Evolutionary conservation across 2,113 vertebrate species (phyloP), one percentile per base, ranked within the genome.

Genomic region (Mellivora capensis): DNA sequence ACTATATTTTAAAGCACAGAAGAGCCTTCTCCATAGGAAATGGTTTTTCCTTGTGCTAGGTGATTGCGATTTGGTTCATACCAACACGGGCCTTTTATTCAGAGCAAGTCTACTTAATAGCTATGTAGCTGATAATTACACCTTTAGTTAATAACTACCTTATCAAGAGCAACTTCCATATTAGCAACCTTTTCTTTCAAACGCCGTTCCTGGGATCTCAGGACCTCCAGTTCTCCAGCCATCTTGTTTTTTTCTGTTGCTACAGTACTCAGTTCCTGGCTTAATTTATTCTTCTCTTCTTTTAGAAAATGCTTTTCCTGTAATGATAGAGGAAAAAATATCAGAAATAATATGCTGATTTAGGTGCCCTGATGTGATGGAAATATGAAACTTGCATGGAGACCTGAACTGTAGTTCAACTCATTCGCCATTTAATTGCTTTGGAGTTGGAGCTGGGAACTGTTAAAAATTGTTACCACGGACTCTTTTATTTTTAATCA

Each of bases 151-250:
- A 52, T 49, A 72, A 9, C 21, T 96, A 99, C 99, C 99, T 99
- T 99, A 90, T 99, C 99, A 90, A 99, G 98, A 87, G 99, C 99
- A 37, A 97, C 77, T 97, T 99, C 99, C 98, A 99, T 98, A 84
- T 98, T 98, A 15, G 95, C 57, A 42, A 99, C 96, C 87, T 99
- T 99, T 52, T 98, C 99, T 91, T 98, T 99, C 69, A 99, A 91
- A 57, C 82, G 49, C 90, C 98, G 98, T 69, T 99, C 99, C 97
- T 99, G 99, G 74, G 98, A 98, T 25, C 93, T 97, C 27, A 99
- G 94, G 34, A 98, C 97, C 85, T 99, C 99, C 59, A 99, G 95
- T 47, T 99, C 99, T 9, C 93, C 98, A 12, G 97, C 52, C 90
- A 99, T 98, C 81, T 98, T 99, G 87, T 90, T 99, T 94, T 99